Evolutionary conservation across 2,888 invertebrate genomes (phyloP).

Genomic region (Volucella bombylans): DNA sequence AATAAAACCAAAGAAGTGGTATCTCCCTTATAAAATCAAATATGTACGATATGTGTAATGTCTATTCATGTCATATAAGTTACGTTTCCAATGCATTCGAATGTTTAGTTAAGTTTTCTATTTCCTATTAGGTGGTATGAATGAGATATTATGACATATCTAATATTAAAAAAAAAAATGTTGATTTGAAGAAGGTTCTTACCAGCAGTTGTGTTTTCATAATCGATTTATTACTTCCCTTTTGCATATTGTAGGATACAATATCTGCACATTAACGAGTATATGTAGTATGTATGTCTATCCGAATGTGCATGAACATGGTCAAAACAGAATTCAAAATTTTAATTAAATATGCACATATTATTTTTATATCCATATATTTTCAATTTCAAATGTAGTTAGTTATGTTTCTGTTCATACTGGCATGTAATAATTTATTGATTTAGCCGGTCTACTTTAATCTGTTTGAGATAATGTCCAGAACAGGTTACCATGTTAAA

Average conservation of each 20-base stretch:
- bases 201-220: conserved; percentile 28
- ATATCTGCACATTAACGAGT: not conserved
- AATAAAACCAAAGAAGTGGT: conserved; percentile 22
- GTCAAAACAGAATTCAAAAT: too few relatives aligned
- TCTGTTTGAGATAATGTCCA: too few relatives aligned
- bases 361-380: too few relatives aligned
- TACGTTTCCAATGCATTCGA: conserved; percentile 35
- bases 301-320: not conserved
- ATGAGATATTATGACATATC: too few relatives aligned
- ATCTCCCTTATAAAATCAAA: conserved; percentile 47
- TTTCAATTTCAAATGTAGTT: too few relatives aligned
- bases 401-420: too few relatives aligned
- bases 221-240: conserved; percentile 1
- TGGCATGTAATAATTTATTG: too few relatives aligned
- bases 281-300: not conserved
- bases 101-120: not conserved
- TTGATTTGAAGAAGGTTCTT: conserved; percentile 37
- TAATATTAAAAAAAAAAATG: not conserved
- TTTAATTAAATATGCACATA: too few relatives aligned
- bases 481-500: too few relatives aligned
- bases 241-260: not conserved
- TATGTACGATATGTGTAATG: not conserved
- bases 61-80: conserved; percentile 49
- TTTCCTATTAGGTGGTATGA: too few relatives aligned
- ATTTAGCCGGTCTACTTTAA: too few relatives aligned